Percentiles rank a stretch among this genome's conserved stretches.
These are phyloP conservation scores for Luidia sarsii DNA, from an alignment of 53 echinoderm and acorn worm species.

Conservation along the genomic window DNA sequence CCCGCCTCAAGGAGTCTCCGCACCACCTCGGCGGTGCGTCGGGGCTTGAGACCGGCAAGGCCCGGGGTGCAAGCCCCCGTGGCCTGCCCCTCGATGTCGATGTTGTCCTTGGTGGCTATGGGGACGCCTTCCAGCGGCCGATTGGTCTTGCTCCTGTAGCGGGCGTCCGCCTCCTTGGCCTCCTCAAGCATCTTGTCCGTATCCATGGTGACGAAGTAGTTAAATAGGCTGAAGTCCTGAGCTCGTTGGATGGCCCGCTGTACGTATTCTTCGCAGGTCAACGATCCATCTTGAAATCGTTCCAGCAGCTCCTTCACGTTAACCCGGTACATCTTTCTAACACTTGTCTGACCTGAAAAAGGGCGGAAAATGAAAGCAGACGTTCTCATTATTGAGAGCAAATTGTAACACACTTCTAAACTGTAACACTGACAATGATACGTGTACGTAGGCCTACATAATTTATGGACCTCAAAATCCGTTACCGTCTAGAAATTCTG, in stretches of 20 bases:
- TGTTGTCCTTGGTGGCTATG: conserved; percentile 47
- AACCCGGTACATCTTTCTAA: conserved; percentile 17
- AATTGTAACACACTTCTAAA: too few relatives aligned
- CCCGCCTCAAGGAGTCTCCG: conserved; percentile 33
- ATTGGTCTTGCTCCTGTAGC: conserved; percentile 46
- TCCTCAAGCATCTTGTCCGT: conserved; percentile 25
- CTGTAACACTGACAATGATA: too few relatives aligned
- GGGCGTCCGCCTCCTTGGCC: conserved; percentile 51
- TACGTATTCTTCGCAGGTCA: conserved; percentile 41
- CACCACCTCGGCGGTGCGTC: conserved; percentile 32
- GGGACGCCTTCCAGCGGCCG: conserved; percentile 43
- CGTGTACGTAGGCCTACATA: too few relatives aligned
- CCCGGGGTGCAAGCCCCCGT: conserved; percentile 37
- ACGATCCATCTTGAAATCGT: conserved; percentile 6
- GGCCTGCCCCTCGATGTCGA: conserved; percentile 42
- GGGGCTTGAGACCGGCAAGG: conserved; percentile 41
- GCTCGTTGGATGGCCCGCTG: conserved; percentile 31
- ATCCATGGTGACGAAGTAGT: conserved; percentile 52
- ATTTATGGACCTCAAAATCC: too few relatives aligned
- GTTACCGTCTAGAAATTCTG: too few relatives aligned
- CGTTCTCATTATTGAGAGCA: too few relatives aligned
- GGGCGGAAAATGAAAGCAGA: too few relatives aligned
- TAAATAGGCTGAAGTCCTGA: conserved; percentile 39
- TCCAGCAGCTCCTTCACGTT: conserved; percentile 15
- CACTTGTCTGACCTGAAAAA: too few relatives aligned